These are phyloP conservation scores for Atlantisia rogersi DNA, from an alignment of 2,113 vertebrate species.

Conservation along the genomic window DNA sequence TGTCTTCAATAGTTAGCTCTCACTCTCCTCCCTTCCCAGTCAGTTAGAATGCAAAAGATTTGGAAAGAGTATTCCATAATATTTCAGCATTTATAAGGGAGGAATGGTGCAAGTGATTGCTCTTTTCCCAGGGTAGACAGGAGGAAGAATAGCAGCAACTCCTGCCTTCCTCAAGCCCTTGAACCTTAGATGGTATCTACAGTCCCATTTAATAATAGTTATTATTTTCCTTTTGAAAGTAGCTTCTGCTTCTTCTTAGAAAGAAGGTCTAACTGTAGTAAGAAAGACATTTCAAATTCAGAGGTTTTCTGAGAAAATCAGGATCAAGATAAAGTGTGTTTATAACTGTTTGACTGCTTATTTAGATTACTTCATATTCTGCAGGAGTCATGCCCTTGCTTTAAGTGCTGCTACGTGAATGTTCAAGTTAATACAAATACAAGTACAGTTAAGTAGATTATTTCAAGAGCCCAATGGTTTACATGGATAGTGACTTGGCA, in stretches of 20 bases:
- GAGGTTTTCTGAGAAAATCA: not conserved
- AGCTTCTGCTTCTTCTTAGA: not conserved
- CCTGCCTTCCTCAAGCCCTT: not conserved
- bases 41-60: not conserved
- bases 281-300: not conserved
- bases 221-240: not conserved
- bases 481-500: not conserved
- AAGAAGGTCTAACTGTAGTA: not conserved
- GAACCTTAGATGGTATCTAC: not conserved
- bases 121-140: not conserved
- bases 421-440: not conserved
- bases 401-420: not conserved
- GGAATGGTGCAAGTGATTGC: not conserved
- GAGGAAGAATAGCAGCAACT: not conserved
- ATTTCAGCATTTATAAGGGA: not conserved
- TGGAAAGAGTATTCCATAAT: not conserved
- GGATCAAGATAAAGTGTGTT: not conserved
- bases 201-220: not conserved
- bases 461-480: not conserved
- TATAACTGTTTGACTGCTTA: not conserved
- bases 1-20: not conserved
- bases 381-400: not conserved
- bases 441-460: not conserved
- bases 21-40: not conserved
- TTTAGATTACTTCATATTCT: not conserved